Conservation (phyloP, 92 coral and sea anemone genomes). For the Plumapathes pennacea region DNA sequence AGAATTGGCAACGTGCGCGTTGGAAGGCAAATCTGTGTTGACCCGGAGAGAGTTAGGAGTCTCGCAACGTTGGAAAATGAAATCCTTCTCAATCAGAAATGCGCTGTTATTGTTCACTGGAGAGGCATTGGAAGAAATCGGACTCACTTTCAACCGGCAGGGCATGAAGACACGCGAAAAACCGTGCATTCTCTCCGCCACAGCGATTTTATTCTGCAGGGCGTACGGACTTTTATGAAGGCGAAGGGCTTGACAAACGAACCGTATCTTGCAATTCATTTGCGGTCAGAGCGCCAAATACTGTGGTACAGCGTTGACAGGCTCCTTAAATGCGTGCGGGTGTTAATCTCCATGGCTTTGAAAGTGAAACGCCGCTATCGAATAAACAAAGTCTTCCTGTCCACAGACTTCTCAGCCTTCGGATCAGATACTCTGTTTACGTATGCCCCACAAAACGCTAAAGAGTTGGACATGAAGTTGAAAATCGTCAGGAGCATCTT, state of each 20-base stretch:
- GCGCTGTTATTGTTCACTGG: slow-evolving; percentile 90
- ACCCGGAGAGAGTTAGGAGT: slow-evolving; percentile 70
- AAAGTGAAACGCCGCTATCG: slow-evolving; percentile 49
- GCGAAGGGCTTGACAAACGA: slow-evolving; percentile 43
- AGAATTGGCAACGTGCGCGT: slow-evolving; percentile 62
- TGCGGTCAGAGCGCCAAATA: slow-evolving; percentile 89
- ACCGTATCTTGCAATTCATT: slow-evolving; percentile 73
- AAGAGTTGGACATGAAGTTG: slow-evolving; percentile 34
- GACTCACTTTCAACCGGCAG: slow-evolving; percentile 77
- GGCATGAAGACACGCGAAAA: slow-evolving; percentile 55
- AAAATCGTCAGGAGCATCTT: slow-evolving; percentile 46
- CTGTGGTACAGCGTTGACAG: slow-evolving; percentile 83
- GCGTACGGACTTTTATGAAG: slow-evolving; percentile 31
- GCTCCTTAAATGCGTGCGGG: slow-evolving; percentile 56
- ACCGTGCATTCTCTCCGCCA: slow-evolving; percentile 65
- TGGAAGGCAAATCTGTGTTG: slow-evolving; percentile 87
- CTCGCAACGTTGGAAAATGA: slow-evolving; percentile 55
- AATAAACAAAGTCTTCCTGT: slow-evolving; percentile 64
- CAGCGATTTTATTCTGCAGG: slow-evolving; percentile 62
- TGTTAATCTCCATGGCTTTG: slow-evolving; percentile 42
- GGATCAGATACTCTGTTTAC: slow-evolving; percentile 86
- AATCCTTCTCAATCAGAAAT: slow-evolving; percentile 55
- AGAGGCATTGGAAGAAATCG: slow-evolving; percentile 82
- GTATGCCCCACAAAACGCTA: slow-evolving; percentile 42
- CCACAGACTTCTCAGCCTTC: slow-evolving; percentile 78